Evolutionary conservation across 2,113 vertebrate species (phyloP).

Genomic region (Pachypanchax playfairii): DNA sequence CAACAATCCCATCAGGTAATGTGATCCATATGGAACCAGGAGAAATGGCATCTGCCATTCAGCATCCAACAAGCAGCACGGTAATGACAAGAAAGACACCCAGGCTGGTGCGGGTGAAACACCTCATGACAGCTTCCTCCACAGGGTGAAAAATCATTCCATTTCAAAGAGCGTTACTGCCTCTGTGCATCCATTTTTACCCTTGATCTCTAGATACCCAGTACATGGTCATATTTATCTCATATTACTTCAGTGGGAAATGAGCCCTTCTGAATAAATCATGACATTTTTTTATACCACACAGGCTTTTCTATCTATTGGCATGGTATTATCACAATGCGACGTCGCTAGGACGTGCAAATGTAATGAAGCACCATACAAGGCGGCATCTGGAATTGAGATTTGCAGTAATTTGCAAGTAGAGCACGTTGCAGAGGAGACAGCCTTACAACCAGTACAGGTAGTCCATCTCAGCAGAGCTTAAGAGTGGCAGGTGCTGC

Average conservation of each 20-base stretch:
- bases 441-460: slow-evolving; percentile 49
- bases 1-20: slow-evolving; percentile 80
- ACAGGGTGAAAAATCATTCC: slow-evolving; percentile 73
- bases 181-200: slow-evolving; percentile 73
- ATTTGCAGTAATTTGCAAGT: slow-evolving; percentile 76
- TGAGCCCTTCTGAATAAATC: slow-evolving; percentile 81
- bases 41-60: slow-evolving; percentile 59
- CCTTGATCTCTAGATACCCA: slow-evolving; percentile 75
- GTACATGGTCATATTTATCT: slow-evolving; percentile 79
- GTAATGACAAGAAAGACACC: slow-evolving; percentile 56
- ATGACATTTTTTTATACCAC: slow-evolving; percentile 66
- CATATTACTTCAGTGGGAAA: slow-evolving; percentile 78
- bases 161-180: slow-evolving; percentile 71
- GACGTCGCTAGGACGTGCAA: slow-evolving; percentile 55
- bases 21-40: slow-evolving; percentile 11
- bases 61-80: slow-evolving; percentile 30
- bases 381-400: slow-evolving; percentile 73
- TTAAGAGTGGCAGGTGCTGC: slow-evolving; percentile 76
- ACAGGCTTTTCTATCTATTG: slow-evolving; percentile 73
- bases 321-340: slow-evolving; percentile 77
- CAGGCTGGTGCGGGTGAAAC: slow-evolving; percentile 29
- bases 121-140: slow-evolving; percentile 57
- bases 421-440: slow-evolving; percentile 70
- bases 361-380: slow-evolving; percentile 73
- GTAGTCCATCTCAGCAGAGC: slow-evolving; percentile 68